A percentile compares a stretch with the other conserved stretches of the same genome.
phyloP scores from a whole-genome alignment of 2,113 vertebrate genomes.

The Cephalopholis sonnerati region DNA sequence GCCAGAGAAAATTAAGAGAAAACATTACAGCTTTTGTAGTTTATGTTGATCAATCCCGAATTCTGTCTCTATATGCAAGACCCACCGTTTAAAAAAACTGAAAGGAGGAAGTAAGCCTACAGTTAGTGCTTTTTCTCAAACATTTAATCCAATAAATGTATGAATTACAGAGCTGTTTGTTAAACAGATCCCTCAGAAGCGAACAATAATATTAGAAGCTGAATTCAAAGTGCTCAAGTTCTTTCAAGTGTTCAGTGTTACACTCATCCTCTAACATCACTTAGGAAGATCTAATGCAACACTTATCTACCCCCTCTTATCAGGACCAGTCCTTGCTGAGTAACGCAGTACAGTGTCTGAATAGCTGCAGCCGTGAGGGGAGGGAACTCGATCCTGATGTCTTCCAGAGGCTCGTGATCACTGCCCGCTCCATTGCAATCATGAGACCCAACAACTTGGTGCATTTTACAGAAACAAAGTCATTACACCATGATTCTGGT shows the following conservation, averaged over 20 bases:
- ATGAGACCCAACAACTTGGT: conserved; percentile 98
- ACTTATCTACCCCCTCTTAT: background rate
- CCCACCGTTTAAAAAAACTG: no score
- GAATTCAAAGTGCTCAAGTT: background rate
- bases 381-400: conserved; percentile 97
- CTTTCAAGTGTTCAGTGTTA: background rate
- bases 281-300: background rate
- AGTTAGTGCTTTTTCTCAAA: no score
- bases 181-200: background rate
- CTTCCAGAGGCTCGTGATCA: conserved; percentile 97
- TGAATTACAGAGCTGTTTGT: background rate
- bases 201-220: background rate
- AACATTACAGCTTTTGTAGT: background rate
- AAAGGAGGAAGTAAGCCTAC: no score
- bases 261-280: background rate
- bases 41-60: background rate
- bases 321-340: conserved; percentile 97
- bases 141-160: background rate
- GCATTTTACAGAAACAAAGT: conserved; percentile 95
- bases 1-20: background rate
- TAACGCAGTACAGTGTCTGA: conserved; percentile 97
- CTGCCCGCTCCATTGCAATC: conserved; percentile 96
- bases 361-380: conserved; percentile 90
- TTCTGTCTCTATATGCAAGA: background rate
- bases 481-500: conserved; percentile 89